Evolutionary conservation across 2,797 vertebrate species (phyloP).

Genomic region (Novumbra hubbsi): DNA sequence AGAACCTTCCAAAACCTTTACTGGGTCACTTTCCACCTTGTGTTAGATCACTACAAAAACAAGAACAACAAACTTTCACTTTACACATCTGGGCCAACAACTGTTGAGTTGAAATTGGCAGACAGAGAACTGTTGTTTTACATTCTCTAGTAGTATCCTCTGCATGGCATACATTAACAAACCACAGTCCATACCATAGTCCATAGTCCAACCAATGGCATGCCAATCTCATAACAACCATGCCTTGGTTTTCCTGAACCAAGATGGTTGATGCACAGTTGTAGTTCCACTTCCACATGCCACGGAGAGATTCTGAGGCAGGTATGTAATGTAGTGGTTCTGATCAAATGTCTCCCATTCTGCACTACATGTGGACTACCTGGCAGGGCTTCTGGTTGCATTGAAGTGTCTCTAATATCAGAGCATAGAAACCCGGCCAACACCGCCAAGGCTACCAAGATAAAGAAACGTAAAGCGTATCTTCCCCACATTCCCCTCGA

Average conservation of each 20-base stretch:
- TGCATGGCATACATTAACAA: background rate
- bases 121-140: slow-evolving; percentile 23
- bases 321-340: background rate
- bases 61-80: slow-evolving; percentile 13
- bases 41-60: slow-evolving; percentile 11
- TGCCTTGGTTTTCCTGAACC: no score
- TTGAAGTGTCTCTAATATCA: slow-evolving; percentile 12
- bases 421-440: slow-evolving; percentile 5
- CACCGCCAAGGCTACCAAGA: slow-evolving; percentile 11
- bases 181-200: background rate
- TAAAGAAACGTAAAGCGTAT: background rate
- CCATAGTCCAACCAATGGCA: background rate
- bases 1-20: slow-evolving; percentile 8
- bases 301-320: slow-evolving; percentile 10
- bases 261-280: background rate
- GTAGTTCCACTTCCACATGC: background rate
- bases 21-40: slow-evolving; percentile 2
- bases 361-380: background rate
- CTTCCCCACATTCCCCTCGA: background rate
- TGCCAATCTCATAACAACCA: no score
- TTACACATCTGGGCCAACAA: slow-evolving; percentile 7
- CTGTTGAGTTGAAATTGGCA: slow-evolving; percentile 33
- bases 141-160: background rate
- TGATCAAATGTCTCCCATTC: background rate
- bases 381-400: background rate